Base-by-base conservation (phyloP, 2,888 invertebrate species). In the Cecidostiba fungosa region DNA sequence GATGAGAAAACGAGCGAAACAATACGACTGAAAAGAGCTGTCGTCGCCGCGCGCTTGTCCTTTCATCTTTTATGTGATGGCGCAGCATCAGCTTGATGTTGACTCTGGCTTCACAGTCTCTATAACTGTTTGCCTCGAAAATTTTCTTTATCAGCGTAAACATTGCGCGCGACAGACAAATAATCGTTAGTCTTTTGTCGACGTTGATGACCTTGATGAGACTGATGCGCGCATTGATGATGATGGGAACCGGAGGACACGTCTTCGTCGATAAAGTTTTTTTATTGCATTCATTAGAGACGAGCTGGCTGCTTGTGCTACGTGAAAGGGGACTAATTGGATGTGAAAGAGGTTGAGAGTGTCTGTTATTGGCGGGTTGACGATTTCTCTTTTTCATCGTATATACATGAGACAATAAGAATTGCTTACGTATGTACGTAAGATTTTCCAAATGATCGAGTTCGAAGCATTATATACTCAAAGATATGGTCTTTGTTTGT, bases 181-280 rank as follows among this genome's bases (percentile, higher is more conserved):
- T 59, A 23, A n/a, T 78, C 73, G 77, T 77, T 69, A 70, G 70
- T 26, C 70, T 78, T 84, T 84, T 72, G 50, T 50, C 74, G 70
- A n/a, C 29, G 36, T 59, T 43, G 76, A 66, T 66, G 77, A 50
- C 23, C 23, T 19, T 47, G 26, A 23, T 12, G 23, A 16, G 47
- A 2, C 5, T n/a, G 29, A 29, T 10, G 72, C 14, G n/a, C 23
- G 72, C 6, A 19, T 10, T 50, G 76, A 19, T 26, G 43, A n/a
- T 32, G 50, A 39, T 1, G 14, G 54, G n/a, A n/a, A n/a, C 54
- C 50, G 50, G 26, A 39, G 73, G 10, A 19, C 54, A 70, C n/a
- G 54, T 43, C 54, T 39, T 69, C 50, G 69, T 69, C 82, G 23
- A 77, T 82, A 69, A 69, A 74, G 82, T 74, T 82, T 54, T 29